Conservation (phyloP, 2,888 invertebrate species). For the Microdon myrmicae region DNA sequence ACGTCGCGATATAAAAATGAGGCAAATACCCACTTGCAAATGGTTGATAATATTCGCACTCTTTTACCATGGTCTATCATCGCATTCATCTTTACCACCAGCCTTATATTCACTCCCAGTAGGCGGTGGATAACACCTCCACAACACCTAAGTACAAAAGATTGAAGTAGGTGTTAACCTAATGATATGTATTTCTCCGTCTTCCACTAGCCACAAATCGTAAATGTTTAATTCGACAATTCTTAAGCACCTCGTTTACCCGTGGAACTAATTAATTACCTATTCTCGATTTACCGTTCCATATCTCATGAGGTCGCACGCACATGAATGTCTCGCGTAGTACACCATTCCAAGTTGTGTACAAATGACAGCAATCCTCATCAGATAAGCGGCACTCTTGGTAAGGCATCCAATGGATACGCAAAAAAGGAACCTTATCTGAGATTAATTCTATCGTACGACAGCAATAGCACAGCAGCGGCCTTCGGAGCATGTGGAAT, state of each 20-base stretch:
- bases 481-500: constrained; percentile 26
- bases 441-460: constrained; percentile 37
- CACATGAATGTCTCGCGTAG: constrained; percentile 33
- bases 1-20: no score
- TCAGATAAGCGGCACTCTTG: constrained; percentile 39
- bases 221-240: constrained; percentile 10
- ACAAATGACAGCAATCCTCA: constrained; percentile 47
- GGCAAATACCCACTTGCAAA: no score
- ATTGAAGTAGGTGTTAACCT: constrained; percentile 45
- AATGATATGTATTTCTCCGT: constrained; percentile 1
- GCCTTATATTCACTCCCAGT: no score
- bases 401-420: constrained; percentile 30
- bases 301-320: constrained; percentile 23
- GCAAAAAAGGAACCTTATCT: constrained; percentile 44
- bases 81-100: not conserved
- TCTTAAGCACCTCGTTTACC: constrained; percentile 10
- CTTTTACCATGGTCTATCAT: no score
- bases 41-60: no score
- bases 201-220: constrained; percentile 4
- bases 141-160: no score
- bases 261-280: constrained; percentile 37
- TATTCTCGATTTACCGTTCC: constrained; percentile 33
- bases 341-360: constrained; percentile 15
- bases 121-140: no score
- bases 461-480: constrained; percentile 2